Evolutionary conservation across 2,888 invertebrate genomes (phyloP), one percentile per base, ranked within the genome.

Genomic region (Malachius bipustulatus): DNA sequence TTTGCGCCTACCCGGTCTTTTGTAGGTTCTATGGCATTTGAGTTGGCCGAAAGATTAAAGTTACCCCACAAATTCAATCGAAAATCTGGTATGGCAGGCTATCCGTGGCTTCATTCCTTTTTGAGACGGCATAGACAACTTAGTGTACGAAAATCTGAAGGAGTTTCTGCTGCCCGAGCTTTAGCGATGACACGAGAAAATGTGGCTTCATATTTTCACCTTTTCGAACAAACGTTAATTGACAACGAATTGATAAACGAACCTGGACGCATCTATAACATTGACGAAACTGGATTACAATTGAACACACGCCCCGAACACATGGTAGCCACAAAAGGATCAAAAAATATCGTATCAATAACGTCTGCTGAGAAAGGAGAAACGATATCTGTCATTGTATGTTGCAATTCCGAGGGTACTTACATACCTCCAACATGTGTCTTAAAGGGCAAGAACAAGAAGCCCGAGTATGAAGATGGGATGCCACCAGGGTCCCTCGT

Each of bases 351-450:
- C 24, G 24, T n/a, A n/a, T 19, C 24, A 19, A n/a, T 47, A 16
- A 44, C 45, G 29, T 46, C 46, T 10, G 33, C 36, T 8, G 45
- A 49, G 42, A 46, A 41, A 34, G 4, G 10, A 28, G 4, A 28
- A 28, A 28, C 10, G 12, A 28, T 28, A 6, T 28, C 6, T 47
- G 50, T n/a, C 49, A 55, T 41, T 54, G 47, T 4, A 38, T 48
- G 29, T 28, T 28, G 29, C 29, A 57, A 50, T 45, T 56, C 49
- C 10, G 48, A 47, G 38, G 53, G 55, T 13, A 26, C 19, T 10
- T 49, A 47, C 38, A 30, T 53, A 8, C 50, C 50, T 9, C 50
- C 51, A n/a, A 44, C 39, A 11, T 33, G 41, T 11, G 37, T 53
- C 37, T 42, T 49, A 16, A 47, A 49, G 6, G 24, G 49, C 3